Conservation (phyloP, 2,113 vertebrate genomes). For the Sylvietta virens region DNA sequence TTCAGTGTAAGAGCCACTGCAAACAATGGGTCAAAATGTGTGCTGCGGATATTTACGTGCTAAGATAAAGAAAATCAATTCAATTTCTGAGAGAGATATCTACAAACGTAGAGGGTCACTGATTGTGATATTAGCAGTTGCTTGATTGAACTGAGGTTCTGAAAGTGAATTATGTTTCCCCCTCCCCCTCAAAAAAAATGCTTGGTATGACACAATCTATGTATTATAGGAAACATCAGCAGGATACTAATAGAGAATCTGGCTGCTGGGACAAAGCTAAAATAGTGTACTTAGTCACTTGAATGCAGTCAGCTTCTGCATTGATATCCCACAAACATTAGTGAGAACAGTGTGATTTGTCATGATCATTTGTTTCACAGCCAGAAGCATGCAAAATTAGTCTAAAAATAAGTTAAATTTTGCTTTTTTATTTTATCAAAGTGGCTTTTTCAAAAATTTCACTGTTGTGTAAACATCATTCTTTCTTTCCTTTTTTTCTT, state of each 20-base stretch:
- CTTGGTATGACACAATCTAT: slow-evolving; percentile 25
- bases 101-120: background rate
- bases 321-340: slow-evolving; percentile 44
- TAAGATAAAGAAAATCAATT: slow-evolving; percentile 25
- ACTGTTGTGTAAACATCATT: background rate
- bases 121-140: background rate
- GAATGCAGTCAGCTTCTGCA: slow-evolving; percentile 38
- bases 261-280: slow-evolving; percentile 41
- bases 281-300: slow-evolving; percentile 59
- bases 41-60: background rate
- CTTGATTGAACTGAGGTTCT: background rate
- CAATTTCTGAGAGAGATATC: background rate
- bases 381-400: background rate
- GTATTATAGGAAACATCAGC: slow-evolving; percentile 48
- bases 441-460: background rate
- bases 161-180: background rate
- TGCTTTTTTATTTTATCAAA: background rate
- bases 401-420: slow-evolving; percentile 22
- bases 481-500: background rate
- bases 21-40: slow-evolving; percentile 7
- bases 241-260: slow-evolving; percentile 26
- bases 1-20: background rate
- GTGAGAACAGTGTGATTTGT: slow-evolving; percentile 20
- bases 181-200: background rate
- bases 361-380: slow-evolving; percentile 41